These are phyloP conservation scores for Delichon dasypus DNA, from an alignment of 2,797 vertebrate species.

Conservation along the genomic window DNA sequence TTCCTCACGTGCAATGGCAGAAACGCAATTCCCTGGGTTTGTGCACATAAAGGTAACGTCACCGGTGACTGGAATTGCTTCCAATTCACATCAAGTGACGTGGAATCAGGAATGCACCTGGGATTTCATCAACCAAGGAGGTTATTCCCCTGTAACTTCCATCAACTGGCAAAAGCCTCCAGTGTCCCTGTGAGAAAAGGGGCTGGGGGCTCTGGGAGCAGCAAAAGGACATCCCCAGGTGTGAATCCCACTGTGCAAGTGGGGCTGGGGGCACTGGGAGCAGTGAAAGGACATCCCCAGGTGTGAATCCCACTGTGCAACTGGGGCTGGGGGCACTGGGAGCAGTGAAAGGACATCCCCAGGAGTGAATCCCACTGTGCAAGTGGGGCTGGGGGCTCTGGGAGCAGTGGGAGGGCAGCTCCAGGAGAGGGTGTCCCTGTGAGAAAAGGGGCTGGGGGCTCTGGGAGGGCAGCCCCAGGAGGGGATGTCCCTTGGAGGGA, in stretches of 20 bases:
- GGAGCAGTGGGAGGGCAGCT: background rate
- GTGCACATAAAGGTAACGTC: background rate
- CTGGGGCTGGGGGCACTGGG: background rate
- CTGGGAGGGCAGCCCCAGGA: background rate
- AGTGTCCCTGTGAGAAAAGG: background rate
- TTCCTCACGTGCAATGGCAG: background rate
- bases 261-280: background rate
- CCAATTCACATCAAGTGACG: background rate
- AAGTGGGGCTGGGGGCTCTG: too few species aligned
- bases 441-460: background rate
- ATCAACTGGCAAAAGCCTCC: conserved; percentile 42
- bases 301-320: too few species aligned
- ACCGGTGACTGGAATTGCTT: background rate
- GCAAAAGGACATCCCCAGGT: background rate
- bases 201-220: conserved; percentile 29
- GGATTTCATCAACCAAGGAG: background rate
- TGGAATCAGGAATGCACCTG: background rate
- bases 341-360: background rate
- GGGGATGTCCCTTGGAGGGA: too few species aligned
- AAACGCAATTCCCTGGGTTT: background rate
- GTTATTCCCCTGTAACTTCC: background rate
- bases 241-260: background rate
- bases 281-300: background rate
- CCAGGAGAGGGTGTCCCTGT: background rate
- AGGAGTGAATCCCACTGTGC: too few species aligned